These are phyloP conservation scores for Cephus cinctus DNA, from an alignment of 1,140 invertebrate genomes.

Conservation along the genomic window DNA sequence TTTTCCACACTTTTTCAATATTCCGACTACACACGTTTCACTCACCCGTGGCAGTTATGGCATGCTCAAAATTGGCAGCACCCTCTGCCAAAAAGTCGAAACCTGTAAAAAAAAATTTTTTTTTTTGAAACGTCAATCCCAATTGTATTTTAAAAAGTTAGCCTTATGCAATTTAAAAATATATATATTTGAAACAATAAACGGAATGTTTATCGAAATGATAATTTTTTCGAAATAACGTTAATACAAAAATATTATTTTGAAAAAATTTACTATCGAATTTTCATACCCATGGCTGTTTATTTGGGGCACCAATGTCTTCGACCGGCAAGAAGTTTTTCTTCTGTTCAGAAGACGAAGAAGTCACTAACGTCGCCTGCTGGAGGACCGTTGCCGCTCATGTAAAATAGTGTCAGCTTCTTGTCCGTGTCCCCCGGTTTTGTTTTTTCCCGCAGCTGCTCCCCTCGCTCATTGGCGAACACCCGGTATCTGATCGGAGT, in stretches of 20 bases:
- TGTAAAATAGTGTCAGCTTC: conserved; percentile 30
- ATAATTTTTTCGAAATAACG: too few species aligned
- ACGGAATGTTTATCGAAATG: too few species aligned
- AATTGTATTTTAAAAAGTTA: too few species aligned
- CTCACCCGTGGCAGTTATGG: conserved; percentile 68
- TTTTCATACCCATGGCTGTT: conserved; percentile 14
- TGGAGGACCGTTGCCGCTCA: conserved; percentile 12
- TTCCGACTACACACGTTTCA: too few species aligned
- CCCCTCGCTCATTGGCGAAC: conserved; percentile 42
- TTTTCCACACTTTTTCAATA: not conserved
- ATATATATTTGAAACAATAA: too few species aligned
- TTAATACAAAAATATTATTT: too few species aligned
- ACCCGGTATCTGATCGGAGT: conserved; percentile 32
- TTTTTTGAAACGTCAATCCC: too few species aligned
- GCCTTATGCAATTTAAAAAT: too few species aligned
- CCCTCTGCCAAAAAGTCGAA: conserved; percentile 69
- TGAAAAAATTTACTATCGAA: not conserved
- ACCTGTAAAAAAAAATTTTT: conserved; percentile 52
- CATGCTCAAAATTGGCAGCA: conserved; percentile 71
- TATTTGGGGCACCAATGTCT: not conserved
- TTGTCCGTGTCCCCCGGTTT: conserved; percentile 35
- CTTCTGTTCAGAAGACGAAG: not conserved
- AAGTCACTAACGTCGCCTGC: not conserved
- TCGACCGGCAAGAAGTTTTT: not conserved
- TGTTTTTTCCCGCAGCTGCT: conserved; percentile 26